These are phyloP conservation scores for Chelon auratus DNA, from an alignment of 2,797 vertebrate species.

Conservation along the genomic window DNA sequence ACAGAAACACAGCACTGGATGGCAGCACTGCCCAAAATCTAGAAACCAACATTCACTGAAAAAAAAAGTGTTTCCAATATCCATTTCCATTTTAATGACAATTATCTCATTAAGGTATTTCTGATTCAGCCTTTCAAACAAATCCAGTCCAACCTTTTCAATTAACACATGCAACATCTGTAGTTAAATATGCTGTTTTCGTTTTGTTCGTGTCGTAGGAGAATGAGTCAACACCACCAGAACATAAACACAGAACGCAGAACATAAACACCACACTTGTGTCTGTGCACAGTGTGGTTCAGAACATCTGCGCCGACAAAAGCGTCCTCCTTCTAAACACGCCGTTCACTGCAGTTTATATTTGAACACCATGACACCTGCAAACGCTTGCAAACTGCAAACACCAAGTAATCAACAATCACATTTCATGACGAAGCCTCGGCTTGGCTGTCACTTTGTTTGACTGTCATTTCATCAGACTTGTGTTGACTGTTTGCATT, in stretches of 20 bases:
- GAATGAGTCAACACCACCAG: neutral
- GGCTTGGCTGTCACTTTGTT: slow-evolving; percentile 28
- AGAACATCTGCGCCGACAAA: neutral
- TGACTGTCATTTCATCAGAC: slow-evolving; percentile 32
- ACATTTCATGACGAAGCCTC: slow-evolving; percentile 2
- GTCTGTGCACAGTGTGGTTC: neutral
- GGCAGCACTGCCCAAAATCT: slow-evolving; percentile 33
- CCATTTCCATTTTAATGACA: neutral
- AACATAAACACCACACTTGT: neutral
- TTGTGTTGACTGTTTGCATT: slow-evolving; percentile 15
- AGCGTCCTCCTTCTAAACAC: neutral
- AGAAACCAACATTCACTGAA: neutral
- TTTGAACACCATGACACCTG: neutral
- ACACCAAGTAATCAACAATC: slow-evolving; percentile 15
- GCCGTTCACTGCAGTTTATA: neutral
- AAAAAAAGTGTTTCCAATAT: neutral
- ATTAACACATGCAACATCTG: neutral
- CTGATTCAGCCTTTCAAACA: too few species aligned
- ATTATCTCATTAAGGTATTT: neutral
- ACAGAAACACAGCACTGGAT: slow-evolving; percentile 40
- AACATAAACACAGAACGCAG: neutral
- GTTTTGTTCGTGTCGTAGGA: neutral
- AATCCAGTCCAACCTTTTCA: neutral
- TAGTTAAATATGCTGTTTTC: neutral
- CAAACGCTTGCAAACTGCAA: slow-evolving; percentile 7